Evolutionary conservation across 2,113 vertebrate species (phyloP).

Genomic region (Sporophila hypoxantha): DNA sequence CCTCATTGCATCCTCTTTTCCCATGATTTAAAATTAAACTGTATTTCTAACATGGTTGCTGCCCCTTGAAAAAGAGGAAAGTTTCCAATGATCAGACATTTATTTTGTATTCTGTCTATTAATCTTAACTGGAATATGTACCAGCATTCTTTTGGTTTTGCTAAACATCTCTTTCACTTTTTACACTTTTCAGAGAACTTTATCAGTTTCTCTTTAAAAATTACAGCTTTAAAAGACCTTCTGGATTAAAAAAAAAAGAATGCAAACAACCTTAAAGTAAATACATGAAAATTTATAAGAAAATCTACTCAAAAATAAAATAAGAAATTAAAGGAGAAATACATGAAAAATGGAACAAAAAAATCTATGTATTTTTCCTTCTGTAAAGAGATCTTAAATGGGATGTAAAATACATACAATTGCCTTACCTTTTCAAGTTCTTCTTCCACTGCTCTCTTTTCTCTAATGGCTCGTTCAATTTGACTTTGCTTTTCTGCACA

Average conservation of each 20-base stretch:
- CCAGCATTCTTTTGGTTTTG: background rate
- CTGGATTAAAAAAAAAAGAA: background rate
- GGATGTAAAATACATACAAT: background rate
- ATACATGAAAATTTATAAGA: background rate
- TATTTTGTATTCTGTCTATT: background rate
- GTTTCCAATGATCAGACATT: background rate
- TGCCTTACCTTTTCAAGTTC: conserved; percentile 87
- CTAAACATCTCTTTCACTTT: background rate
- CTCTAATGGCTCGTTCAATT: conserved; percentile 80
- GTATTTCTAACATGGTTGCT: background rate
- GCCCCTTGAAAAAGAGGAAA: background rate
- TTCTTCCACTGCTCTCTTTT: conserved; percentile 87
- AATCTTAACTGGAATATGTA: background rate
- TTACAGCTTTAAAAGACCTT: background rate
- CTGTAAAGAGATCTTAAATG: background rate
- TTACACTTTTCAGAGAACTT: background rate
- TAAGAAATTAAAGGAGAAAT: background rate
- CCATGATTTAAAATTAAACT: background rate
- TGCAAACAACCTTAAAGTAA: background rate
- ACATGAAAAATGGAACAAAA: background rate
- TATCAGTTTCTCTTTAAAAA: background rate
- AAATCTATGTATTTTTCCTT: background rate
- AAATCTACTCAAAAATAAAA: background rate
- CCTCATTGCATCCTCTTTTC: background rate
- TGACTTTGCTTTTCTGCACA: conserved; percentile 86